These are phyloP conservation scores for Oreortyx pictus DNA, from an alignment of 2,797 vertebrate species.

Conservation along the genomic window DNA sequence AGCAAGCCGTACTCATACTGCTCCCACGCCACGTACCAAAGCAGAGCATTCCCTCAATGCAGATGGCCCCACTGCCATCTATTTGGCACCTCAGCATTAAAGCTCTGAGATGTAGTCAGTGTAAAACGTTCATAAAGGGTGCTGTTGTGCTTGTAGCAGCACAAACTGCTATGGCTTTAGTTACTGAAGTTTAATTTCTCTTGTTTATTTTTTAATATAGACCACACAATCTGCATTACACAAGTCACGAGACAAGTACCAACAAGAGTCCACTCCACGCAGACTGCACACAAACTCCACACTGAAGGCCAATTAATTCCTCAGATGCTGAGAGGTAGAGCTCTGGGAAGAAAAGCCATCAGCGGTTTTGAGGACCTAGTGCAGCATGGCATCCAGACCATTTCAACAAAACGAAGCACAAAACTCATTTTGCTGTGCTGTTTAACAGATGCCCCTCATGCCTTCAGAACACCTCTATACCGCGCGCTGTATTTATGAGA, in stretches of 20 bases:
- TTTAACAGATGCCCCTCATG: not conserved
- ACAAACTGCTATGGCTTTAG: not conserved
- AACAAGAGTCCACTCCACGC: conserved; percentile 10
- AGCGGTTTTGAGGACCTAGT: not conserved
- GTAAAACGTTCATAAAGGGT: not conserved
- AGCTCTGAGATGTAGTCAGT: not conserved
- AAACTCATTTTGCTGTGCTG: not conserved
- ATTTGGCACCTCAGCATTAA: not conserved
- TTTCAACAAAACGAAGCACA: not conserved
- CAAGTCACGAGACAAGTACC: conserved; percentile 13
- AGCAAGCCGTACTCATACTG: not conserved
- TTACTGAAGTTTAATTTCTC: not conserved
- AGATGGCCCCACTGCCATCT: not conserved
- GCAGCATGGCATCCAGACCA: not conserved
- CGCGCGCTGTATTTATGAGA: not conserved
- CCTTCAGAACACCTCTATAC: not conserved
- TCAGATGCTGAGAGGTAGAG: not conserved
- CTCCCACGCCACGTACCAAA: not conserved
- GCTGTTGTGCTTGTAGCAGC: not conserved
- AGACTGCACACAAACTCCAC: not conserved
- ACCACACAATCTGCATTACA: not conserved
- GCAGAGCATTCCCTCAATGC: not conserved
- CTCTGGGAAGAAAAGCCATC: not conserved
- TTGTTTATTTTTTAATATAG: not conserved
- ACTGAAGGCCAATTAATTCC: conserved; percentile 27